These are phyloP conservation scores for Paratilapia polleni DNA, from an alignment of 2,113 vertebrate genomes.

Conservation along the genomic window DNA sequence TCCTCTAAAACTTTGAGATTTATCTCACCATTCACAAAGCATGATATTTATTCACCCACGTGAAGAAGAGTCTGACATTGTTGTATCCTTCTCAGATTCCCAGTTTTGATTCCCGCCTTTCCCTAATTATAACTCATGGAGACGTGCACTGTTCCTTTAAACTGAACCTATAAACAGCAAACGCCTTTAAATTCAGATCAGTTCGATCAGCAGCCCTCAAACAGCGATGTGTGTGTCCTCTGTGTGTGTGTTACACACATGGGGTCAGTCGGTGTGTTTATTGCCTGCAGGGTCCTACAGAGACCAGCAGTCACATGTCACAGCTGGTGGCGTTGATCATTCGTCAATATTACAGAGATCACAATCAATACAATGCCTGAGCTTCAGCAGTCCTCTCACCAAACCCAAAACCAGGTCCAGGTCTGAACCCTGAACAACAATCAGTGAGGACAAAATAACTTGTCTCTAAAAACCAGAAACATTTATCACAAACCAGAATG, in stretches of 20 bases:
- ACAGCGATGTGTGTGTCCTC: background rate
- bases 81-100: too few species aligned
- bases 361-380: background rate
- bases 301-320: slow-evolving; percentile 5
- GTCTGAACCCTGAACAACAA: background rate
- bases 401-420: background rate
- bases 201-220: too few species aligned
- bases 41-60: too few species aligned
- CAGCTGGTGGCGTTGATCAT: slow-evolving; percentile 2
- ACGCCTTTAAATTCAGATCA: too few species aligned
- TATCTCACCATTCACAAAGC: too few species aligned
- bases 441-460: background rate
- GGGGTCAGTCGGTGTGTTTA: background rate
- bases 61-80: too few species aligned
- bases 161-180: too few species aligned
- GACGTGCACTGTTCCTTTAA: too few species aligned
- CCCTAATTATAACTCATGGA: too few species aligned
- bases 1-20: too few species aligned
- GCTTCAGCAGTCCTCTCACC: background rate
- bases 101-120: too few species aligned
- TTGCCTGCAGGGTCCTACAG: background rate
- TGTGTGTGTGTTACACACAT: background rate
- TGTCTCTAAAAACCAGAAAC: background rate
- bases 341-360: background rate
- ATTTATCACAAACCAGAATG: background rate